Evolutionary conservation across 2,797 vertebrate species (phyloP).

Genomic region (Phataginus tricuspis): DNA sequence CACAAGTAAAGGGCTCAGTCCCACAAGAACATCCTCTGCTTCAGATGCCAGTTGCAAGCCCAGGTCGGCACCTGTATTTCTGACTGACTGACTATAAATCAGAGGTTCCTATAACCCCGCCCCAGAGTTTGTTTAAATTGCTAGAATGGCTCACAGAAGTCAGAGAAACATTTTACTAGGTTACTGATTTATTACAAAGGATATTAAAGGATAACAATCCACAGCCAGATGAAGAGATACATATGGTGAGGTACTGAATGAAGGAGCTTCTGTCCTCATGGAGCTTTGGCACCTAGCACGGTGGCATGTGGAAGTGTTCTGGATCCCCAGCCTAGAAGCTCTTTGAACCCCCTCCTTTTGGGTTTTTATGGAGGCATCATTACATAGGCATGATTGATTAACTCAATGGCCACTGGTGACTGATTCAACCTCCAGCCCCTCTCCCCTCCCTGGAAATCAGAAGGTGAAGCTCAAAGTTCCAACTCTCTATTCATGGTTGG

Average conservation of each 20-base stretch:
- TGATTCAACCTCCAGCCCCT: background rate
- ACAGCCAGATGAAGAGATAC: no score
- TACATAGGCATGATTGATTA: background rate
- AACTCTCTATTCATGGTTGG: background rate
- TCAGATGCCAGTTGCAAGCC: background rate
- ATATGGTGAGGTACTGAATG: background rate
- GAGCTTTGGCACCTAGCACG: background rate
- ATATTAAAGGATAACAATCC: background rate
- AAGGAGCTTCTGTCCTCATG: background rate
- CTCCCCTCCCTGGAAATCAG: background rate
- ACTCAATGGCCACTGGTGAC: background rate
- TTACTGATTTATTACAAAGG: background rate
- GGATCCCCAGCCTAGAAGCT: background rate
- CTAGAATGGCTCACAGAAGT: background rate
- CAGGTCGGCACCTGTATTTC: background rate
- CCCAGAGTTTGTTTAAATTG: background rate
- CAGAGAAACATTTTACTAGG: background rate
- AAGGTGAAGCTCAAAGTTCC: background rate
- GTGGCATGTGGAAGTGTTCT: background rate
- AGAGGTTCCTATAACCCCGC: background rate
- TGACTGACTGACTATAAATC: background rate
- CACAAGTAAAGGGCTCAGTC: background rate
- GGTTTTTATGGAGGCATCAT: background rate
- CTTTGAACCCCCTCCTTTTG: background rate
- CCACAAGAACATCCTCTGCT: background rate